Percentiles rank a stretch among this genome's conserved stretches.
Conservation (phyloP, 92 coral and sea anemone species). For the Palythoa heliodiscus region DNA sequence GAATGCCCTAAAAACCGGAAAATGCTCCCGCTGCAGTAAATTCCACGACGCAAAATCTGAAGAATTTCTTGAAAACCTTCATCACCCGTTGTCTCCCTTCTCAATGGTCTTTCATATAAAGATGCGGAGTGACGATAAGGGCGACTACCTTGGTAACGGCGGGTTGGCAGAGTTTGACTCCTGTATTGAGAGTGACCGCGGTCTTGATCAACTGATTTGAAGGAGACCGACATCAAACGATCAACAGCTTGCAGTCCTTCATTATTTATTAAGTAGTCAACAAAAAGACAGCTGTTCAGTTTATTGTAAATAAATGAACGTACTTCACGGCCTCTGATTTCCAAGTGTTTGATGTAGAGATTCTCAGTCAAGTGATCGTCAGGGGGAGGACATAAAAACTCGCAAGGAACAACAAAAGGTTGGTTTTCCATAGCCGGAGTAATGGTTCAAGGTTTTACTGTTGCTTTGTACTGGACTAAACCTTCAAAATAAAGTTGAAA, state of each 20-base stretch:
- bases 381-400: slow-evolving; percentile 69
- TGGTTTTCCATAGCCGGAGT: slow-evolving; percentile 37
- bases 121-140: background rate
- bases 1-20: slow-evolving; percentile 89
- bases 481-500: background rate
- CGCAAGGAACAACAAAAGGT: slow-evolving; percentile 69
- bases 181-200: slow-evolving; percentile 3
- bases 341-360: slow-evolving; percentile 69
- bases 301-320: slow-evolving; percentile 58
- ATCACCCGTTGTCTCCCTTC: slow-evolving; percentile 10
- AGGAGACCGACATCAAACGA: slow-evolving; percentile 66
- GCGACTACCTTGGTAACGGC: background rate
- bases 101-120: background rate
- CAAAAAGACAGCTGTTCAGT: slow-evolving; percentile 65
- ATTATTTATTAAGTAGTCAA: slow-evolving; percentile 64
- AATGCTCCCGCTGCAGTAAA: slow-evolving; percentile 60
- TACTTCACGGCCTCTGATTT: slow-evolving; percentile 60
- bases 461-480: background rate
- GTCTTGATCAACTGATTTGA: slow-evolving; percentile 27
- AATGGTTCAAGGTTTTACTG: background rate
- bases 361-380: slow-evolving; percentile 51
- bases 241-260: slow-evolving; percentile 62
- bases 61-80: slow-evolving; percentile 41
- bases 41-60: slow-evolving; percentile 66
- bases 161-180: background rate